Percentiles rank a stretch among this genome's conserved stretches.
Conservation (phyloP, 2,797 vertebrate species). For the Siniperca obscura region DNA sequence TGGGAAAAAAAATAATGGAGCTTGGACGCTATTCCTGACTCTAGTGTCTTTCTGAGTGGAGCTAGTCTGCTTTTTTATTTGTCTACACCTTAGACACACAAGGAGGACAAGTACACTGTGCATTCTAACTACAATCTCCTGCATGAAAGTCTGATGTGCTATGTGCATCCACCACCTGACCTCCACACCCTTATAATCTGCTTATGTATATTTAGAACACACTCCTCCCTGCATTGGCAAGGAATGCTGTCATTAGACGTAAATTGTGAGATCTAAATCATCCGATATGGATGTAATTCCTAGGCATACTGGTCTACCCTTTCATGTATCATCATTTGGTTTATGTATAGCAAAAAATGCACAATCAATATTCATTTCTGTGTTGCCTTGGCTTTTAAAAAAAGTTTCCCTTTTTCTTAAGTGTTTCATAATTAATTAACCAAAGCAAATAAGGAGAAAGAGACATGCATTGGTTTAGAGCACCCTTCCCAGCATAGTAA, state of each 20-base stretch:
- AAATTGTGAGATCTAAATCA: not conserved
- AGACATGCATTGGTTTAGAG: conserved; percentile 46
- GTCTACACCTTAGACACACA: not conserved
- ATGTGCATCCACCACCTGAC: not conserved
- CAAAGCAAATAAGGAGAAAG: conserved; percentile 36
- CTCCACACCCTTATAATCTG: not conserved
- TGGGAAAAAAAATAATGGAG: not conserved
- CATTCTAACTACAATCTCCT: not conserved
- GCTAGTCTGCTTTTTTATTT: not conserved
- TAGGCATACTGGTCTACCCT: not conserved
- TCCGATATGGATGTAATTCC: not conserved
- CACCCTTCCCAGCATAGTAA: conserved; percentile 32
- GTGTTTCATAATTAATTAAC: conserved; percentile 55
- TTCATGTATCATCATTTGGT: not conserved
- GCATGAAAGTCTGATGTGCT: not conserved
- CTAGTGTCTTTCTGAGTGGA: not conserved
- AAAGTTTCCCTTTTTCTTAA: conserved; percentile 27
- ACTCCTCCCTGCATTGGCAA: not conserved
- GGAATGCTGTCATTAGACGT: not conserved
- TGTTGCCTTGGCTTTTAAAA: conserved; percentile 32
- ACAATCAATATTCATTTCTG: conserved; percentile 23
- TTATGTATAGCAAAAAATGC: not conserved
- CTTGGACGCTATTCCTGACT: not conserved
- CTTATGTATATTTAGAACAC: not conserved
- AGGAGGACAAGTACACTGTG: not conserved